phyloP scores from a whole-genome alignment of 2,888 invertebrate genomes.

The Helicoverpa assulta region DNA sequence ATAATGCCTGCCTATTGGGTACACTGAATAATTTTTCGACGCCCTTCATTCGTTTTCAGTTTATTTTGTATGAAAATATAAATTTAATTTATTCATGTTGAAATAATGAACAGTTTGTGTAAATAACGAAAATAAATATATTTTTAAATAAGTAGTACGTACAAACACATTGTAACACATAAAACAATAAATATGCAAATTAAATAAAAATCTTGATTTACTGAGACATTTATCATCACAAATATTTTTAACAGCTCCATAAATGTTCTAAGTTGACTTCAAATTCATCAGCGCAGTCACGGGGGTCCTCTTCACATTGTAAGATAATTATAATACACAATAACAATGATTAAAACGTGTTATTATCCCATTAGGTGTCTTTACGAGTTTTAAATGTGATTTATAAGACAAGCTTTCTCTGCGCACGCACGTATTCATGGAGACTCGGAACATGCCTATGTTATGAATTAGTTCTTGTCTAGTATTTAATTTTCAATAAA shows the following conservation, averaged over 20 bases:
- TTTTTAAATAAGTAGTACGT: no score
- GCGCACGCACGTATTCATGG: constrained; percentile 23
- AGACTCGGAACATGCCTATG: background rate
- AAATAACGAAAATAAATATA: no score
- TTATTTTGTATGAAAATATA: no score
- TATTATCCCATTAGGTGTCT: constrained; percentile 42
- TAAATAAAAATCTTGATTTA: background rate
- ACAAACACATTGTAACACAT: no score
- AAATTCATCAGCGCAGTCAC: constrained; percentile 6
- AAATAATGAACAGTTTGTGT: no score
- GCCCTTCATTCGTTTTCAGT: no score
- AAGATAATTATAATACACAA: constrained; percentile 43
- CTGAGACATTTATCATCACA: background rate
- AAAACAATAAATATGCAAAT: no score
- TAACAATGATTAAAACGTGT: constrained; percentile 45
- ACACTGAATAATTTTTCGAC: no score
- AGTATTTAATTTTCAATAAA: no score
- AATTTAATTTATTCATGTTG: no score
- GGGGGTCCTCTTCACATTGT: constrained; percentile 29
- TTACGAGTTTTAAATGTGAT: constrained; percentile 44
- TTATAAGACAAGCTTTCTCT: constrained; percentile 36
- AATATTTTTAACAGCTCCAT: background rate
- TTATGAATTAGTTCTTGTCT: background rate
- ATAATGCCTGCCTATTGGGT: no score
- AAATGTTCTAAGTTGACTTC: constrained; percentile 22